These are phyloP conservation scores for Apis laboriosa DNA, from an alignment of 1,140 invertebrate species.

Conservation along the genomic window DNA sequence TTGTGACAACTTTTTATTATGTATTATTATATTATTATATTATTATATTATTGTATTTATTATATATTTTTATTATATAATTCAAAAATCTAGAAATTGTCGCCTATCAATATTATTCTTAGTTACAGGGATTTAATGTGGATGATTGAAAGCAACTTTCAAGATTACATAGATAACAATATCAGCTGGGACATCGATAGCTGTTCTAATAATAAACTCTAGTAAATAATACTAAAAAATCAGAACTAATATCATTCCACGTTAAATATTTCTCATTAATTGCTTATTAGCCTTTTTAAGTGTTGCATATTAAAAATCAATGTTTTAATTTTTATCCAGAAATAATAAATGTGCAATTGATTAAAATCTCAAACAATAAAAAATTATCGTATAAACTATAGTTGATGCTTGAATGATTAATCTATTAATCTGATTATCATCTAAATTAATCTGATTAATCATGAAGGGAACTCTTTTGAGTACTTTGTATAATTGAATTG, in stretches of 20 bases:
- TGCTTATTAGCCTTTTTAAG: background rate
- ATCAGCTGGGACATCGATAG: conserved; percentile 82
- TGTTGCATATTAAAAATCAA: background rate
- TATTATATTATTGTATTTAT: too few relatives aligned
- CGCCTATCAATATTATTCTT: conserved; percentile 83
- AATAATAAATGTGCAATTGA: background rate
- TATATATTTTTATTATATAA: too few relatives aligned
- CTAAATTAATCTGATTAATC: background rate
- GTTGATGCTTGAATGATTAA: background rate
- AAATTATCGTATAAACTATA: background rate
- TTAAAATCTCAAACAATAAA: background rate
- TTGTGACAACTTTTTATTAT: conserved; percentile 80
- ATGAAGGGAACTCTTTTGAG: background rate
- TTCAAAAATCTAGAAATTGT: conserved; percentile 82
- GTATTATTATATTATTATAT: too few relatives aligned
- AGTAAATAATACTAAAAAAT: conserved; percentile 48
- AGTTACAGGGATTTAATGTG: conserved; percentile 83
- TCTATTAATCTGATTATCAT: background rate
- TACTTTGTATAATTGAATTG: background rate
- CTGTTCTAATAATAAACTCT: conserved; percentile 79
- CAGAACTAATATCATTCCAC: background rate
- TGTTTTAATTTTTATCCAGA: background rate
- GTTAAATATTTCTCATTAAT: background rate
- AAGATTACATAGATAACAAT: conserved; percentile 83
- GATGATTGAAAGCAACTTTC: conserved; percentile 85